Conservation (phyloP, 2,888 invertebrate species). For the Caenorhabditis wallacei region DNA sequence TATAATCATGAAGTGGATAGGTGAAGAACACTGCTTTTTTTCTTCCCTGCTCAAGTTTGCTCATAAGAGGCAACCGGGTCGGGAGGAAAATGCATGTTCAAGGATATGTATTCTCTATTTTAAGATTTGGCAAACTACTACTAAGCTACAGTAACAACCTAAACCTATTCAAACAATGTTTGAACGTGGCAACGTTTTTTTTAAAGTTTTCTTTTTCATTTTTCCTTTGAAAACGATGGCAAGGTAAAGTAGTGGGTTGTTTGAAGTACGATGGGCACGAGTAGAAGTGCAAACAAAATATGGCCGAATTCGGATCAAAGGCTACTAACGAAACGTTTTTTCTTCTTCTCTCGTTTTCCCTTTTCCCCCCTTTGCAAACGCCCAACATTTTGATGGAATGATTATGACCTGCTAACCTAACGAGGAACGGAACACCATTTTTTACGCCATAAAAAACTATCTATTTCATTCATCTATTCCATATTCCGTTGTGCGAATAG, state of each 20-base stretch:
- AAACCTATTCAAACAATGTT: constrained; percentile 24
- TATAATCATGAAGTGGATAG: constrained; percentile 50
- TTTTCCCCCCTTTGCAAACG: constrained; percentile 6
- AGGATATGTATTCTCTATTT: background rate
- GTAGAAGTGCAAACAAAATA: constrained; percentile 56
- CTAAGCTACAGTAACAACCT: constrained; percentile 28
- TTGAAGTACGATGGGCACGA: constrained; percentile 48
- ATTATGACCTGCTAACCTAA: constrained; percentile 64
- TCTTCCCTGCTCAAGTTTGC: constrained; percentile 31
- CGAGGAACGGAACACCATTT: constrained; percentile 55
- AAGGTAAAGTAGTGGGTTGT: constrained; percentile 28
- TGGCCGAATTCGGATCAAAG: constrained; percentile 57
- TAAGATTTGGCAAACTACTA: constrained; percentile 14
- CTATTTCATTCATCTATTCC: constrained; percentile 47
- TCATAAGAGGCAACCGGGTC: constrained; percentile 32
- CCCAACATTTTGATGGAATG: constrained; percentile 37
- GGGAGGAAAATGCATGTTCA: constrained; percentile 19
- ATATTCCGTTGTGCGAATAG: constrained; percentile 43
- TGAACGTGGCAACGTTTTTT: background rate
- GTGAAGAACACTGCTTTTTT: constrained; percentile 39
- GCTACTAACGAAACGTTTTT: constrained; percentile 25
- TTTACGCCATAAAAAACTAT: constrained; percentile 47
- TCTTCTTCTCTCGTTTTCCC: background rate
- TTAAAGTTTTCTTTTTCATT: background rate
- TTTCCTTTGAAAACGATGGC: constrained; percentile 32